Conservation (phyloP, 2,797 vertebrate genomes). For the Chelidonichthys spinosus region DNA sequence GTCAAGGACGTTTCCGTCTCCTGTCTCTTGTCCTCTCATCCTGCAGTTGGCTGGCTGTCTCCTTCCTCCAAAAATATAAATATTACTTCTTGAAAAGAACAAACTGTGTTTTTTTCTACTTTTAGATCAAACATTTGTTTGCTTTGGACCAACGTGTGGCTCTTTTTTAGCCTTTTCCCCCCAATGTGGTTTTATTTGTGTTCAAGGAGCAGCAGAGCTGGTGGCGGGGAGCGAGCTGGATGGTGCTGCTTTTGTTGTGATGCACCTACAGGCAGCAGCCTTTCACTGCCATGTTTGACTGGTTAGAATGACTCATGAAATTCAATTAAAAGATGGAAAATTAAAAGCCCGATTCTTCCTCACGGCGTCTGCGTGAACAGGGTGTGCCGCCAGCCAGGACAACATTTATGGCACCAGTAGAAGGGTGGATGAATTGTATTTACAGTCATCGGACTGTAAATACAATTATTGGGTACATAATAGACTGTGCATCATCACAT, state of each 20-base stretch:
- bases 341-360: conserved; percentile 29
- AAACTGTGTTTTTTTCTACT: conserved; percentile 18
- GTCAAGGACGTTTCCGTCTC: conserved; percentile 45
- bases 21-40: conserved; percentile 40
- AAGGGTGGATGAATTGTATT: conserved; percentile 12
- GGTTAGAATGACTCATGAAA: conserved; percentile 61
- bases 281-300: conserved; percentile 30
- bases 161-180: background rate
- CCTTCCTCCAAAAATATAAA: conserved; percentile 71
- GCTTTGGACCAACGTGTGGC: conserved; percentile 39
- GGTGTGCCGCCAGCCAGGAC: conserved; percentile 25
- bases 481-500: conserved; percentile 21
- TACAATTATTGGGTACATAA: conserved; percentile 12
- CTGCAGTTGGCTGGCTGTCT: conserved; percentile 37
- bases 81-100: conserved; percentile 59
- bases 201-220: conserved; percentile 23
- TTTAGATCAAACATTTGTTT: conserved; percentile 34
- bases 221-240: background rate
- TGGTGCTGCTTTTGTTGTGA: conserved; percentile 21
- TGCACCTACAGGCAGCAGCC: conserved; percentile 38
- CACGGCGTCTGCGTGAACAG: background rate
- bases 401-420: conserved; percentile 11
- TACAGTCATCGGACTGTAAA: background rate
- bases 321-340: conserved; percentile 44
- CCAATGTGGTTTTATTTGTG: conserved; percentile 26